Evolutionary conservation across 2,888 invertebrate species (phyloP).

Genomic region (Xestoiulus laeticollis): DNA sequence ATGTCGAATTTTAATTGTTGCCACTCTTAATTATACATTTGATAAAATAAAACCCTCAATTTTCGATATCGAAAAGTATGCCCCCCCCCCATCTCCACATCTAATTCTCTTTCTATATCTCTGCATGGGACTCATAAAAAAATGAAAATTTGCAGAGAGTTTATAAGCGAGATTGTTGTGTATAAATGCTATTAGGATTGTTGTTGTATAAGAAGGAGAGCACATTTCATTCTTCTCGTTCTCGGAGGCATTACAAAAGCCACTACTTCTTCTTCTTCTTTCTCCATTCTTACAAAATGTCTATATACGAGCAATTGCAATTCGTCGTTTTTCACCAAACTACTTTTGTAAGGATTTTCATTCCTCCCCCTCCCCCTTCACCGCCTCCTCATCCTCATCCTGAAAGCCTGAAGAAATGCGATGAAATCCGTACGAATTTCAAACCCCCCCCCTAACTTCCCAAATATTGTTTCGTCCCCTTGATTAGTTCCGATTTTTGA

Average conservation of each 20-base stretch:
- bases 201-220: slow-evolving; percentile 16
- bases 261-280: not conserved
- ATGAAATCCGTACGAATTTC: not conserved
- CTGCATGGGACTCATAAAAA: not conserved
- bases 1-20: too few species aligned
- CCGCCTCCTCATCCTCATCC: too few species aligned
- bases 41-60: too few species aligned
- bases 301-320: not conserved
- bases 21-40: too few species aligned
- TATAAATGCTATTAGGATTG: slow-evolving; percentile 26
- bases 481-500: slow-evolving; percentile 26
- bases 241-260: not conserved
- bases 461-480: slow-evolving; percentile 23
- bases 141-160: not conserved
- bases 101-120: not conserved
- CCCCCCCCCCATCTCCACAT: too few species aligned
- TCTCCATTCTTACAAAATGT: not conserved
- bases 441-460: too few species aligned
- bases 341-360: not conserved
- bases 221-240: not conserved
- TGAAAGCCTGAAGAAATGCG: too few species aligned
- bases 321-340: slow-evolving; percentile 12
- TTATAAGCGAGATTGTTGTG: slow-evolving; percentile 26
- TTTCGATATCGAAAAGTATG: too few species aligned
- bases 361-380: not conserved